Evolutionary conservation across 1,140 invertebrate genomes (phyloP), one percentile per base, ranked within the genome.

Genomic region (Oedothorax gibbosus): DNA sequence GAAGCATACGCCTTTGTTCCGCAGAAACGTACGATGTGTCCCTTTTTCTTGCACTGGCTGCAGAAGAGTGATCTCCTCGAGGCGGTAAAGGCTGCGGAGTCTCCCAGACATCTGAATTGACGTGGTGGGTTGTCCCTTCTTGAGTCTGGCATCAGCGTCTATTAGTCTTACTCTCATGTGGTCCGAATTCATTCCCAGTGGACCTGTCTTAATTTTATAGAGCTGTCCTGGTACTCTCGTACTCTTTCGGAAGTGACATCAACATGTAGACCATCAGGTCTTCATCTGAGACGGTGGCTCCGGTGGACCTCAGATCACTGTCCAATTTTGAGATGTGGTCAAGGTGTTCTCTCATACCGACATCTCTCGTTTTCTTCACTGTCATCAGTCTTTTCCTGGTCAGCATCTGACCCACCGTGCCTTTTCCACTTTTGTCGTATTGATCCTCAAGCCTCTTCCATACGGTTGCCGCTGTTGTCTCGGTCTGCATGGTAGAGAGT

Each of bases 171-270:
- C 35, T 14, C 15, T 51, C 49, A 72, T 50, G 53, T 6, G 53
- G 51, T 72, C 69, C 14, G 53, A 4, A 72, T 10, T 72, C 2
- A 72, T 1, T 10, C n/a, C n/a, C n/a, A n/a, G 12, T 72, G 49
- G 49, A 21, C 49, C 10, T 72, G 2, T 21, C 15, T 9, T 72
- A 3, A 72, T 72, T 72, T 20, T 72, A 20, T 72, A 72, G 35
- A 8, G 69, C 18, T 10, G 69, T 49, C 69, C 51, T 53, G 9
- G 51, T 35, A 8, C 35, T 53, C 11, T 72, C 69, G 51, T 50
- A 72, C 49, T 72, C 69, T 12, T 11, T 7, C 8, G 69, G 69
- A 35, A 72, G 18, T 72, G 35, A 72, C 35, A 72, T 72, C 8
- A 72, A 20, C 7, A 72, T 10, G 51, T 72, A 72, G 10, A 72